These are phyloP conservation scores for Ellobium chinense DNA, from an alignment of 2,888 invertebrate genomes.

Conservation along the genomic window DNA sequence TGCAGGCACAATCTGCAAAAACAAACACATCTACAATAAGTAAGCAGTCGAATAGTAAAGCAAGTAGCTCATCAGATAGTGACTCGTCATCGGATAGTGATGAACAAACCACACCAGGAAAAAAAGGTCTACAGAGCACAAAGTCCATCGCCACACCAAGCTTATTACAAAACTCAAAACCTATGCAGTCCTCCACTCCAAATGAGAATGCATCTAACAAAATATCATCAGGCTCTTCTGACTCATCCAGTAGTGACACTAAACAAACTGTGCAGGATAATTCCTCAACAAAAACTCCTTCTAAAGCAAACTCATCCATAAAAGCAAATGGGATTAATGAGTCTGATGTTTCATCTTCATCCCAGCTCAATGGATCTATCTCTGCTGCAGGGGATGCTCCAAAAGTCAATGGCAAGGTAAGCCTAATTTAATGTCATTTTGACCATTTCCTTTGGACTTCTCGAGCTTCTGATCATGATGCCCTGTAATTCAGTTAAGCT, in stretches of 20 bases:
- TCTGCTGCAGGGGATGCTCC: neutral
- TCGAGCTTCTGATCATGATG: no score
- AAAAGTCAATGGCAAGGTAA: slow-evolving; percentile 25
- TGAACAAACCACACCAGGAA: neutral
- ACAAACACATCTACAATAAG: neutral
- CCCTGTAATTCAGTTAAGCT: no score
- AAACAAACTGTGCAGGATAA: neutral
- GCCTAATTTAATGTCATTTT: neutral
- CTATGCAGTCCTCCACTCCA: slow-evolving; percentile 46
- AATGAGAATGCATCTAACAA: slow-evolving; percentile 41
- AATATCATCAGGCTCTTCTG: slow-evolving; percentile 7
- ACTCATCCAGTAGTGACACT: slow-evolving; percentile 31
- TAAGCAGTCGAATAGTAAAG: slow-evolving; percentile 48
- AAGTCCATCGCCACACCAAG: slow-evolving; percentile 22
- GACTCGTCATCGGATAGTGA: slow-evolving; percentile 37
- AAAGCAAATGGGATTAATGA: neutral
- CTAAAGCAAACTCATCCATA: neutral
- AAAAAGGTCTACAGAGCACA: neutral
- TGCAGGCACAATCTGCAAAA: neutral
- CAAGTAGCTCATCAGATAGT: slow-evolving; percentile 37
- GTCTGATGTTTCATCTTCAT: no score
- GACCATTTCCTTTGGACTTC: no score
- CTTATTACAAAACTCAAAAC: slow-evolving; percentile 42
- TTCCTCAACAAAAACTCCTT: neutral
- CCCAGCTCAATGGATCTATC: slow-evolving; percentile 3